Base-by-base conservation (phyloP, 2,888 invertebrate species). In the Onthophagus sagittarius region DNA sequence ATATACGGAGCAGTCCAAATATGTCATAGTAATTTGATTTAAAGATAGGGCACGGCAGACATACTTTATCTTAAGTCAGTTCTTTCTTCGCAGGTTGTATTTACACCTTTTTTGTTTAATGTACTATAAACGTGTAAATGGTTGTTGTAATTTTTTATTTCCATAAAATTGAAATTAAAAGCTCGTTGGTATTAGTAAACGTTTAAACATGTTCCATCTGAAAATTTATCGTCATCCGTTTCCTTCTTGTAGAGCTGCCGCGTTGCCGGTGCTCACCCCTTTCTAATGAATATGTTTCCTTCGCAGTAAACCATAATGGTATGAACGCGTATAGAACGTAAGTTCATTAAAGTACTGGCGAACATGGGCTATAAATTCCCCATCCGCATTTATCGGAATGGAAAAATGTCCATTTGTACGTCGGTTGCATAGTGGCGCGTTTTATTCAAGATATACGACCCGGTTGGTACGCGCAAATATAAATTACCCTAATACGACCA, bases 291-390 rank as follows among this genome's bases (percentile, higher is more conserved):
- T 67, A 67, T 32, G 32, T 67, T 67, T 67, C 67, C 67, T 67
- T 32, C 67, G 67, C 67, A 67, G 67, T 67, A 67, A 67, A 67
- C 23, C 67, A 67, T 67, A 67, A 67, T 67, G 67, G 67, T 67
- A 64, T 64, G 15, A 64, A 14, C 64, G 23, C 64, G 23, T 64
- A 64, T 64, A 67, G 23, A 67, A n/a, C 67, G 67, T 67, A 67
- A 67, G 67, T 67, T 67, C 67, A 67, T 67, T 67, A 67, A 67
- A 67, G 67, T 32, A 67, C 67, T 23, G 13, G 32, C 67, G 67
- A 23, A 67, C 67, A 67, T 23, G 67, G 32, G 67, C 67, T 32
- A 67, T 67, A 67, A 67, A 67, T 67, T 67, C 67, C 67, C 31
- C 67, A 67, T 67, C 67, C 67, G 23, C 67, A 67, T 67, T 67